Evolutionary conservation across 2,888 invertebrate species (phyloP), one percentile per base, ranked within the genome.

Genomic region (Falcaria lacertinaria): DNA sequence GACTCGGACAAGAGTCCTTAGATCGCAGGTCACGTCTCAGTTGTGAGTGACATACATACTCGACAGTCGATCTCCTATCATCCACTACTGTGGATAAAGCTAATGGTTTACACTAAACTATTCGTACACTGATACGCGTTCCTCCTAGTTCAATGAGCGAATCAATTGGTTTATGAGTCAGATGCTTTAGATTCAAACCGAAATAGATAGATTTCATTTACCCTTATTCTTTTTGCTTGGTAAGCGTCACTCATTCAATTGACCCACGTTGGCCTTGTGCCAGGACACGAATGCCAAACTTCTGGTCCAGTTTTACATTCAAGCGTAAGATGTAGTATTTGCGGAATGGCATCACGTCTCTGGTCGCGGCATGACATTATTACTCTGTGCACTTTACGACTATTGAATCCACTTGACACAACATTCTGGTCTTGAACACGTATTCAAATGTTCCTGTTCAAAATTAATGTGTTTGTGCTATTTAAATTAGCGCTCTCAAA

Each of bases 231-330:
- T 70, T 67, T 72, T 67, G 64, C 72, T 62, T 67, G 72, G 74
- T 66, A 76, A 83, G 82, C 84, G 80, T 85, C 84, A 83, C 79
- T 85, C 87, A 88, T 87, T 88, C 85, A 87, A 85, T 83, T 77
- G 74, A 62, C 63, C 67, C 65, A 48, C 54, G 61, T 80, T 89
- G 88, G 88, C 84, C 74, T 79, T 69, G 67, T 70, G 83, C 88
- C 89, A 88, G 85, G 74, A 76, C 67, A 70, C 58, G 59, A 69
- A 68, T 74, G 74, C 77, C 79, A 74, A 74, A 68, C 69, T 73
- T 64, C 28, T 67, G 69, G 63, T 74, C 73, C 71, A 74, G 66
- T 72, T 75, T 74, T 68, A 76, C 70, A 66, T 60, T 62, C 48
- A 50, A 55, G 22, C 37, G 22, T 37, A 15, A 15, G 22, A 22